These are phyloP conservation scores for Palythoa grandiflora DNA, from an alignment of 92 coral and sea anemone genomes.

Conservation along the genomic window DNA sequence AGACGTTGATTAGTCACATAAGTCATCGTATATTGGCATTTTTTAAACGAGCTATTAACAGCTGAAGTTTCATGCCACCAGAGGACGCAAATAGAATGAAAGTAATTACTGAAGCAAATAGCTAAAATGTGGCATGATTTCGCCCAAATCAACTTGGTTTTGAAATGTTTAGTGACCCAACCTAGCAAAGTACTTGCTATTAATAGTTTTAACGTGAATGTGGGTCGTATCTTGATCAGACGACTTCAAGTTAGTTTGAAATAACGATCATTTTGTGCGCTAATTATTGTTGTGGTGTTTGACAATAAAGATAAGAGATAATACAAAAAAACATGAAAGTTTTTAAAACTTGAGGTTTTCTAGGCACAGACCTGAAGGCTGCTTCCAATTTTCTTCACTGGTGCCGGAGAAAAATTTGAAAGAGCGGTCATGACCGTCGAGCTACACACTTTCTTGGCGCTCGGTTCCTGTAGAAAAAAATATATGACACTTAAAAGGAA, in stretches of 20 bases:
- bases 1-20: background rate
- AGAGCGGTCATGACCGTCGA: constrained; percentile 58
- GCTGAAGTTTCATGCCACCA: constrained; percentile 31
- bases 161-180: background rate
- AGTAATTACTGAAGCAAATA: constrained; percentile 8
- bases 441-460: constrained; percentile 66
- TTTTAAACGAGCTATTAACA: constrained; percentile 29
- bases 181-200: background rate
- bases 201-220: background rate
- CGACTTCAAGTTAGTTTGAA: background rate
- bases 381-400: constrained; percentile 59
- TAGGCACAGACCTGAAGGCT: constrained; percentile 25
- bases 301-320: constrained; percentile 23
- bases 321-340: constrained; percentile 8
- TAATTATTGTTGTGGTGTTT: constrained; percentile 8
- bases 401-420: constrained; percentile 57
- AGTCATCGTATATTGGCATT: background rate
- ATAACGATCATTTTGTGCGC: constrained; percentile 21
- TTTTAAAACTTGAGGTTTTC: background rate
- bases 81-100: constrained; percentile 16
- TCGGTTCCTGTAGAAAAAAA: constrained; percentile 56
- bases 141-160: constrained; percentile 2
- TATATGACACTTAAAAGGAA: background rate
- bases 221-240: background rate
- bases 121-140: background rate